phyloP scores from a whole-genome alignment of 2,797 vertebrate species.

The Diceros bicornis region DNA sequence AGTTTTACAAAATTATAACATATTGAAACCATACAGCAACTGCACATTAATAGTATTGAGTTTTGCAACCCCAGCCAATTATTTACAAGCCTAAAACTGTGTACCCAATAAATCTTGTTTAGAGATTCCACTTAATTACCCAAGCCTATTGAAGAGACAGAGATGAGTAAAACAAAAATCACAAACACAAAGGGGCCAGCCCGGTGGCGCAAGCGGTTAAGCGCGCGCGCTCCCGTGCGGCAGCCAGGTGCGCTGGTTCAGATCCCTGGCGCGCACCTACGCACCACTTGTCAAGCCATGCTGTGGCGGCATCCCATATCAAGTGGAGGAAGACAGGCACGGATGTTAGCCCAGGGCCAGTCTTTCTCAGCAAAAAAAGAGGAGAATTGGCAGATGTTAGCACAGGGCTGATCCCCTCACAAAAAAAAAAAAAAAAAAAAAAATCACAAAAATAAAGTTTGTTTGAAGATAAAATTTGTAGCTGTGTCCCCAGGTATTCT shows the following conservation, averaged over 20 bases:
- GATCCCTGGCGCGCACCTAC: too few species aligned
- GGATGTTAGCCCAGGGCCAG: too few species aligned
- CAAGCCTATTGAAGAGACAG: neutral
- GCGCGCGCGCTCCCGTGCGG: fast-evolving
- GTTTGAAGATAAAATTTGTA: neutral
- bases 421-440: constrained; percentile 28
- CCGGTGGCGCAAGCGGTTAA: too few species aligned
- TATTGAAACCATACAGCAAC: neutral
- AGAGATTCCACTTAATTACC: neutral
- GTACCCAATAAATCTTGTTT: neutral
- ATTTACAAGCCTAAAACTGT: constrained; percentile 6
- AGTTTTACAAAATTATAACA: neutral
- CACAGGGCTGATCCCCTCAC: too few species aligned
- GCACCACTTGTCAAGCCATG: too few species aligned
- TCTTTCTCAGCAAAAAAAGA: too few species aligned
- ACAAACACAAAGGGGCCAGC: neutral
- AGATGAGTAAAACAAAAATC: neutral
- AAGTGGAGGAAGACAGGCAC: too few species aligned
- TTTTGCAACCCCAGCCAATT: neutral
- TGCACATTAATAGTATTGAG: neutral
- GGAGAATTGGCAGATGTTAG: too few species aligned
- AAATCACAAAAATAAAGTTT: neutral
- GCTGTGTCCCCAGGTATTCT: neutral
- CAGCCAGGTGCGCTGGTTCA: too few species aligned
- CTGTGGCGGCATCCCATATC: too few species aligned